A percentile compares a stretch with the other conserved stretches of the same genome.
Conservation (phyloP, 2,797 vertebrate species). For the Holocentrus rufus region DNA sequence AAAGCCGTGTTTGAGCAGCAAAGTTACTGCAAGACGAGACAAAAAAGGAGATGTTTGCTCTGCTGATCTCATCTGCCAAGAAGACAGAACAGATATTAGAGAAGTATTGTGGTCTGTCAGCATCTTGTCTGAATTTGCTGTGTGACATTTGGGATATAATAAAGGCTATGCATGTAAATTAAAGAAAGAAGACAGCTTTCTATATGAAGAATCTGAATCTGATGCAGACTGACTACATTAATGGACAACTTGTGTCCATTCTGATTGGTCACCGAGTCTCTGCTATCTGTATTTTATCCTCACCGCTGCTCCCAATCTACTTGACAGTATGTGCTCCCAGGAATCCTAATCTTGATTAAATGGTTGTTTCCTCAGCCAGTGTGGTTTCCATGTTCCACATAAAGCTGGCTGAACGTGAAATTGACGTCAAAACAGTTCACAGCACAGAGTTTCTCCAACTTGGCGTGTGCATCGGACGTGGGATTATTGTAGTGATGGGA, state of each 20-base stretch:
- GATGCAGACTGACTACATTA: background rate
- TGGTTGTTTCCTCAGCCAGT: slow-evolving; percentile 36
- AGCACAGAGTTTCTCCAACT: slow-evolving; percentile 35
- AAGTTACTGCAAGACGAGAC: slow-evolving; percentile 13
- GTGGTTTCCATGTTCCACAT: slow-evolving; percentile 41
- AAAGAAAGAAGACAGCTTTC: background rate
- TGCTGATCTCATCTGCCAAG: background rate
- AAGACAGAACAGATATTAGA: background rate
- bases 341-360: slow-evolving; percentile 44
- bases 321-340: slow-evolving; percentile 27
- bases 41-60: no score
- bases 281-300: slow-evolving; percentile 13
- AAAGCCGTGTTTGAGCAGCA: slow-evolving; percentile 27
- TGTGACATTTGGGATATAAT: background rate
- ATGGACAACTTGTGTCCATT: background rate
- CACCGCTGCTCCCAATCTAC: slow-evolving; percentile 14
- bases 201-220: background rate
- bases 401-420: slow-evolving; percentile 28
- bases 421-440: slow-evolving; percentile 30
- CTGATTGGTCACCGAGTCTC: background rate
- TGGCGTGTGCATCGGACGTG: slow-evolving; percentile 6
- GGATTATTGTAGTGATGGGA: slow-evolving; percentile 43
- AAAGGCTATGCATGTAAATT: background rate
- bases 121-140: background rate
- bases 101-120: background rate